Evolutionary conservation across 2,113 vertebrate genomes (phyloP), one percentile per base, ranked within the genome.

Genomic region (Chitala chitala): DNA sequence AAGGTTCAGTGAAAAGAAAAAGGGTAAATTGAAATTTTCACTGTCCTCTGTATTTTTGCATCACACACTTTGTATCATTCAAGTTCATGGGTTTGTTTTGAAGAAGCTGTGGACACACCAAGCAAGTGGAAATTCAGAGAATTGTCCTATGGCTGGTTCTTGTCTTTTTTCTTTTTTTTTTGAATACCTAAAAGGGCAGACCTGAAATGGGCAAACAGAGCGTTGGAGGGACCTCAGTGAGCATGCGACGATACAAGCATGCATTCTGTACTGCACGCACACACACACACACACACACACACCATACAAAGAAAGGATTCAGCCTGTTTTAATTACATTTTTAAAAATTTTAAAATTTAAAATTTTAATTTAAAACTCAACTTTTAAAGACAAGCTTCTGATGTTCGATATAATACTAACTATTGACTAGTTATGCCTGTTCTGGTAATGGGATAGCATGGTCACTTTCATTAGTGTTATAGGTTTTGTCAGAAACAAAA

Each of bases 11-110:
- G 24, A 33, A 22, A 29, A 75, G 53, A 24, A 55, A 59, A 50
- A 73, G 51, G 72, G 76, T 55, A 73, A 72, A 75, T 77, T 75
- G 75, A 61, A 63, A 70, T 76, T 63, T 74, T 68, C 73, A 70
- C 54, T 68, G 58, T 69, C 72, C 48, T 66, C 72, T 12, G 64
- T 68, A 69, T 58, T n/a, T 65, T 5, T 44, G 46, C 66, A 36
- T 59, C 29, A 59, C 42, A 61, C 65, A 7, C 9, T 58, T 55
- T 5, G 15, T 10, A 2, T 26, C 13, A 17, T 33, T 51, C 3
- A 24, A 24, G 17, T 70, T 70, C 50, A n/a, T 10, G 10, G 5
- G 13, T 44, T 48, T 53, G 8, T 69, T 74, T 74, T 24, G 46
- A 42, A 9, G 1, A n/a, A 26, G 12, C n/a, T 40, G 1, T 38